These are phyloP conservation scores for Erebia palarica DNA, from an alignment of 2,888 invertebrate species.

Conservation along the genomic window DNA sequence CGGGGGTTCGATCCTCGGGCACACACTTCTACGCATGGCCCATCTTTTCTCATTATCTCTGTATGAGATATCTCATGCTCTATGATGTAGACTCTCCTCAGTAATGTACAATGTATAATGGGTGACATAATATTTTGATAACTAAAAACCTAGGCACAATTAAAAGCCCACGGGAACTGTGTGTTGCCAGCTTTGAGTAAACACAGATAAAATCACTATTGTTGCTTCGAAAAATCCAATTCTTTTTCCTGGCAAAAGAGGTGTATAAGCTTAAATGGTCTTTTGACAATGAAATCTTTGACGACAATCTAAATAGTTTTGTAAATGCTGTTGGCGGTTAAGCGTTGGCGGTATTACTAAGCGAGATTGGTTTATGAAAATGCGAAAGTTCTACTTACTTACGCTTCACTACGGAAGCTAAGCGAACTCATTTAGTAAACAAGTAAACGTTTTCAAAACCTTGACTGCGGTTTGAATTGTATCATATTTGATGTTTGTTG, in stretches of 20 bases:
- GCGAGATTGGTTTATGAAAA: background rate
- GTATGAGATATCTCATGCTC: too few species aligned
- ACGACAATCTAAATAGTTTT: conserved; percentile 35
- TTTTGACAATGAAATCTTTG: conserved; percentile 34
- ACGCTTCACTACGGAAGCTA: background rate
- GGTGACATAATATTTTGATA: too few species aligned
- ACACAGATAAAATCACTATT: conserved; percentile 16
- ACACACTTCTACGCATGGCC: too few species aligned
- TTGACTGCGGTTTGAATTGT: too few species aligned
- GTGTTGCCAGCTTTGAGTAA: background rate
- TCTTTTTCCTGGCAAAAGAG: conserved; percentile 16
- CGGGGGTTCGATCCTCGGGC: too few species aligned
- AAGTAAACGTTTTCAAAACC: background rate
- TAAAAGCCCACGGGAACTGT: background rate
- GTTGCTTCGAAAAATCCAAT: conserved; percentile 15
- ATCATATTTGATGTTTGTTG: too few species aligned
- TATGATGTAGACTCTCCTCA: too few species aligned
- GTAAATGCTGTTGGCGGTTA: conserved; percentile 23
- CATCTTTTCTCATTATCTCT: too few species aligned
- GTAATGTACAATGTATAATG: too few species aligned
- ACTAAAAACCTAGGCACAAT: too few species aligned
- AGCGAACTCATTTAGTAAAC: background rate
- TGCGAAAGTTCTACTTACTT: background rate
- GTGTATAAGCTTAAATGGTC: conserved; percentile 19
- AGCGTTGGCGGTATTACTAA: conserved; percentile 10